A percentile compares a stretch with the other conserved stretches of the same genome.
These are phyloP conservation scores for Falco novaeseelandiae DNA, from an alignment of 2,797 vertebrate species.

Conservation along the genomic window DNA sequence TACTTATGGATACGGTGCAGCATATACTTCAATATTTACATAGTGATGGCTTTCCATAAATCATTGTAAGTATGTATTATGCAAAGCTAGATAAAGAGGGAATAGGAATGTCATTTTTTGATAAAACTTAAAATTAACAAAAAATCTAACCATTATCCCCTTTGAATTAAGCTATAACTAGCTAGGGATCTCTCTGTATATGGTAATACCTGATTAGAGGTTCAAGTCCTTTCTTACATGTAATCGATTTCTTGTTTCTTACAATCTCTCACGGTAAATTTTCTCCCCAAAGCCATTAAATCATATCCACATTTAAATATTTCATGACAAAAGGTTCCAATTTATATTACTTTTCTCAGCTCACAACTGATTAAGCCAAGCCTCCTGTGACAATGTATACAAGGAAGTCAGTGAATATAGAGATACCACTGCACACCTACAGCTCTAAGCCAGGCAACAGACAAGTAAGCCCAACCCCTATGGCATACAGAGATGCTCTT, in stretches of 20 bases:
- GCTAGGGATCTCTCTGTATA: constrained; percentile 48
- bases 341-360: constrained; percentile 57
- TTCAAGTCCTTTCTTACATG: constrained; percentile 54
- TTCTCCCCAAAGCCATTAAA: constrained; percentile 65
- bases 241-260: constrained; percentile 69
- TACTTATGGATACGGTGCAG: not conserved
- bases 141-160: constrained; percentile 49
- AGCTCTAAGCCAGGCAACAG: not conserved
- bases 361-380: constrained; percentile 63
- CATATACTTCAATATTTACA: constrained; percentile 56
- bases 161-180: constrained; percentile 66
- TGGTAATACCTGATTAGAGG: constrained; percentile 60
- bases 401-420: constrained; percentile 30
- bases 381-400: constrained; percentile 54
- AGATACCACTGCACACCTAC: not conserved
- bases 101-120: constrained; percentile 62
- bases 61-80: constrained; percentile 8
- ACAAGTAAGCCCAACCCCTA: not conserved
- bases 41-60: constrained; percentile 24
- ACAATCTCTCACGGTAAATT: constrained; percentile 46
- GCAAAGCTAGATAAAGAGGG: constrained; percentile 48
- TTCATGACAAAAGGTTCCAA: constrained; percentile 67
- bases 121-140: constrained; percentile 65
- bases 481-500: not conserved
- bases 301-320: constrained; percentile 59